phyloP scores from a whole-genome alignment of 2,113 vertebrate genomes.

The Climacteris rufus region DNA sequence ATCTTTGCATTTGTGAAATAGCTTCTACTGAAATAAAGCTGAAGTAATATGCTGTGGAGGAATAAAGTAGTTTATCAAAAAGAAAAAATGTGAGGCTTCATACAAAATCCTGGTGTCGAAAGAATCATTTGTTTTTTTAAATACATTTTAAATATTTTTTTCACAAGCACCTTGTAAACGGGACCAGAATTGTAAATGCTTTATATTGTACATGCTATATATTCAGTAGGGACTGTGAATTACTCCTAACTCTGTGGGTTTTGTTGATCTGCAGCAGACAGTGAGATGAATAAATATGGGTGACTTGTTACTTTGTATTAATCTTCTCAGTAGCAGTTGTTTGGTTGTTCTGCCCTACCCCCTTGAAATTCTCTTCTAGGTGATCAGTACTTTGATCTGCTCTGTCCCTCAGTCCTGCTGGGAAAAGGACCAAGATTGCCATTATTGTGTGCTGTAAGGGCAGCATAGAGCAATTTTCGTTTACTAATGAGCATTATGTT shows the following conservation, averaged over 20 bases:
- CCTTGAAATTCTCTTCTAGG: not conserved
- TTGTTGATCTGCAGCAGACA: not conserved
- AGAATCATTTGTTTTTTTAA: not conserved
- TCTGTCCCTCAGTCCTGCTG: not conserved
- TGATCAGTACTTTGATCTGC: not conserved
- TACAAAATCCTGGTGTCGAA: not conserved
- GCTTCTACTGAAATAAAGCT: conserved; percentile 26
- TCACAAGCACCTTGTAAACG: not conserved
- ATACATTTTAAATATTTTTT: not conserved
- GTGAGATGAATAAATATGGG: not conserved
- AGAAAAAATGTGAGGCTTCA: accelerated
- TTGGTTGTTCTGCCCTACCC: not conserved
- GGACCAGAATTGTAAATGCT: not conserved
- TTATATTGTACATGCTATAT: not conserved
- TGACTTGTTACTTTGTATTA: not conserved
- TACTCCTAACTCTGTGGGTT: not conserved
- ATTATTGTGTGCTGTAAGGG: not conserved
- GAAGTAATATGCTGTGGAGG: conserved; percentile 18
- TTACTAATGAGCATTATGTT: not conserved
- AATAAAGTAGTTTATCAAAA: not conserved
- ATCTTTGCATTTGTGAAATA: conserved; percentile 46
- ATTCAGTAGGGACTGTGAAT: not conserved
- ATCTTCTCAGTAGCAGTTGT: not conserved
- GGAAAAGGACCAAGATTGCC: not conserved
- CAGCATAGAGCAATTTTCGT: not conserved